These are phyloP conservation scores for Drymodes brunneopygia DNA, from an alignment of 2,113 vertebrate species.

Conservation along the genomic window DNA sequence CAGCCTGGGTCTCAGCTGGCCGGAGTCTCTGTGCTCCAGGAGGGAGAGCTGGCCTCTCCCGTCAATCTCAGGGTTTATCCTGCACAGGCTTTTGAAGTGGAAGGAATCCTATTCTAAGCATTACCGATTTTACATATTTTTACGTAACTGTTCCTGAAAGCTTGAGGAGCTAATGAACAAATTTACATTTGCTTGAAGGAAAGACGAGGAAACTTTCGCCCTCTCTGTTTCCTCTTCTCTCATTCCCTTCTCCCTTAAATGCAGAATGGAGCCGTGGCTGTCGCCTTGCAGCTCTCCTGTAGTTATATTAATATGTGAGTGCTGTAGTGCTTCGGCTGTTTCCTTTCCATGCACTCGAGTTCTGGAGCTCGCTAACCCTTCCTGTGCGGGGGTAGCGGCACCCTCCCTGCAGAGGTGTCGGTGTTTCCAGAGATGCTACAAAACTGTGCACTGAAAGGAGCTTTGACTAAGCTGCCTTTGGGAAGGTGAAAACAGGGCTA, in stretches of 20 bases:
- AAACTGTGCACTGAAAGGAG: background rate
- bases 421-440: background rate
- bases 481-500: background rate
- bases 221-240: background rate
- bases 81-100: background rate
- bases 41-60: background rate
- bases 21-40: background rate
- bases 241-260: background rate
- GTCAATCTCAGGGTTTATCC: fast-evolving
- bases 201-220: background rate
- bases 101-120: background rate
- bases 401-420: background rate
- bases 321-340: background rate
- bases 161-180: background rate
- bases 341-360: background rate
- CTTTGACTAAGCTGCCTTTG: background rate
- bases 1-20: background rate
- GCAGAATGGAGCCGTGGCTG: background rate
- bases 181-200: background rate
- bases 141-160: background rate
- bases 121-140: background rate
- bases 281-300: background rate
- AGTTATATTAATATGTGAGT: background rate
- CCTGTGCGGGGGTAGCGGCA: background rate
- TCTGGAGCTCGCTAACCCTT: background rate